Conservation (phyloP, 2,797 vertebrate species). For the Austrolebias charrua region DNA sequence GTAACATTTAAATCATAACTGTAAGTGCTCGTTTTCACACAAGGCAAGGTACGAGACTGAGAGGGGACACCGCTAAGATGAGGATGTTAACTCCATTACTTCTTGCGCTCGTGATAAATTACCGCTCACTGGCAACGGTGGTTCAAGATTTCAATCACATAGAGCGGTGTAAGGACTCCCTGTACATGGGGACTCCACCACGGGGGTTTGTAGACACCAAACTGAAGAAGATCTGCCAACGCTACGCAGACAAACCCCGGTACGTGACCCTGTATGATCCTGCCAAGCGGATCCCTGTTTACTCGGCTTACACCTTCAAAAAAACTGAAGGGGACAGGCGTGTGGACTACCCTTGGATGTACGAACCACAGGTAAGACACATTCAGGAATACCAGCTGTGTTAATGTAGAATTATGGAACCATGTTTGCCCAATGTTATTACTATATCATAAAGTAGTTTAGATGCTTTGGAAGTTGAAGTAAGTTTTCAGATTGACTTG, state of each 20-base stretch:
- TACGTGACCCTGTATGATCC: constrained; percentile 75
- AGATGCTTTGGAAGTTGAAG: no score
- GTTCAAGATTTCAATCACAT: constrained; percentile 75
- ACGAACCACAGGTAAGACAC: constrained; percentile 73
- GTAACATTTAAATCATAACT: constrained; percentile 54
- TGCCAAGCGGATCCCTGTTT: constrained; percentile 69
- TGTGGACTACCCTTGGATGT: constrained; percentile 79
- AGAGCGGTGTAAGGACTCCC: constrained; percentile 75
- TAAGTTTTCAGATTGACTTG: no score
- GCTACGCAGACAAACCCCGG: constrained; percentile 70
- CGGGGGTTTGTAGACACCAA: constrained; percentile 50
- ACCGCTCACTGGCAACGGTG: constrained; percentile 50
- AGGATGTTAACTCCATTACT: constrained; percentile 1
- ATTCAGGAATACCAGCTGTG: neutral
- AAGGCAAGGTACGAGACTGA: constrained; percentile 5
- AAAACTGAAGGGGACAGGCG: constrained; percentile 76
- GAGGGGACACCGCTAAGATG: constrained; percentile 31
- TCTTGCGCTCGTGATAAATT: constrained; percentile 15
- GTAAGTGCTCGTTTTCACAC: constrained; percentile 18
- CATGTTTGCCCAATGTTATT: neutral
- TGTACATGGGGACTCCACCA: constrained; percentile 77
- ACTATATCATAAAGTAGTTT: neutral
- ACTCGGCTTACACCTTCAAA: constrained; percentile 78
- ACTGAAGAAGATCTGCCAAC: constrained; percentile 75
- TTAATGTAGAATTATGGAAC: neutral